Evolutionary conservation across 1,140 invertebrate genomes (phyloP), one percentile per base, ranked within the genome.

Genomic region (Vollenhovia emeryi): DNA sequence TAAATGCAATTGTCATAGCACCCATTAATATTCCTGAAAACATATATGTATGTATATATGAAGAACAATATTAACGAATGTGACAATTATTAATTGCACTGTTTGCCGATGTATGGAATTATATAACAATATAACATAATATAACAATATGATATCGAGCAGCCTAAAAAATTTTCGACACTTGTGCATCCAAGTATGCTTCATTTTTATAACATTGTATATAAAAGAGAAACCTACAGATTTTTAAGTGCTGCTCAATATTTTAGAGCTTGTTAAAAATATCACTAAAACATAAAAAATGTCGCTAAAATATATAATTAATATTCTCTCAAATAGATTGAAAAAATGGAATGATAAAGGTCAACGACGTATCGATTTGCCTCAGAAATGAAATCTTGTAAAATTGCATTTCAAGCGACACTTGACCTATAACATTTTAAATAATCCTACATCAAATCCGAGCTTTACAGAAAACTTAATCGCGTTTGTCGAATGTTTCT

Each of bases 261-360:
- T 62, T 74, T 36, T 24, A 33, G 13, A 18, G 30, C 15, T 62
- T 76, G 15, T 45, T 76, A 43, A 76, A 62, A 45, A 33, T 74
- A 74, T 69, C 66, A 45, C 64, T 64, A 33, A 30, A 64, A 64
- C 18, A 50, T 69, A 8, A 33, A 73, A 73, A 36, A 55, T 33
- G n/a, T 30, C 68, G 45, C 33, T 52, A 36, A 73, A 73, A 73
- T 55, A 73, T 55, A 55, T 66, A 11, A 66, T 40, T 43, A 40
- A 59, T 27, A 60, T 60, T 75, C 15, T 30, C 9, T 60, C 43
- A 75, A 60, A 59, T 48, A 45, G 9, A 69, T 50, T 69, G 45
- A 36, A 55, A n/a, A 40, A 57, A 40, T 86, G 87, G 87, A 89
- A 89, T 88, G 86, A 24, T 76, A 45, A 88, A 27, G 55, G 33